Base-by-base conservation (phyloP, 2,797 vertebrate genomes). In the Hybognathus amarus region DNA sequence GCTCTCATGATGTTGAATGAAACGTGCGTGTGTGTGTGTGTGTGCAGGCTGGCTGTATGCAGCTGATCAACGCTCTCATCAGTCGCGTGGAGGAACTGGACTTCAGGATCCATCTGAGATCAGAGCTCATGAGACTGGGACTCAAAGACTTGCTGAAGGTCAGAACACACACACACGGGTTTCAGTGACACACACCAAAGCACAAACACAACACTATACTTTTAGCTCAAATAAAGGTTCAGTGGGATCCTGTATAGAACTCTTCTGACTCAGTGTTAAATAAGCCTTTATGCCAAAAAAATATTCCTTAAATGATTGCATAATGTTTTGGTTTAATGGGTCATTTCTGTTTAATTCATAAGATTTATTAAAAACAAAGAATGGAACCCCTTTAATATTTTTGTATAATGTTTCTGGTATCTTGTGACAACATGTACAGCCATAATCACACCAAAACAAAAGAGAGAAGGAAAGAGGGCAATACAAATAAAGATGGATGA, bases 71-170 rank as follows among this genome's bases (percentile, higher is more conserved):
- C 24, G 97, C 96, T 80, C 93, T 98, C 82, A 97, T 98, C 92
- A 97, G 93, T 85, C 94, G 95, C 54, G 96, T 93, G 61, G 97
- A 97, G 79, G 97, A 98, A 85, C 92, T 98, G 88, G 97, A 98
- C 91, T 97, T 97, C 89, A 95, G 97, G 91, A 94, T 98, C 90
- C 97, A 98, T 87, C 95, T 98, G 87, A 95, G 97, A 83, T 97
- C 97, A 70, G 97, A 98, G 87, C 92, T 98, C 75, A 95, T 95
- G 86, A 96, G 96, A 79, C 91, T 96, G 78, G 97, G 97, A 66
- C 92, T 98, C 30, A 91, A 91, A 87, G 93, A 95, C 0, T 87
- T 90, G 45, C 92, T 98, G 59, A 94, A 86, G 94, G 97, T 98
- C 91, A 85, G 87, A 45, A 71, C 24, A 61, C 38, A 42, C 74